Conservation (phyloP, 2,797 vertebrate genomes). For the Smutsia gigantea region DNA sequence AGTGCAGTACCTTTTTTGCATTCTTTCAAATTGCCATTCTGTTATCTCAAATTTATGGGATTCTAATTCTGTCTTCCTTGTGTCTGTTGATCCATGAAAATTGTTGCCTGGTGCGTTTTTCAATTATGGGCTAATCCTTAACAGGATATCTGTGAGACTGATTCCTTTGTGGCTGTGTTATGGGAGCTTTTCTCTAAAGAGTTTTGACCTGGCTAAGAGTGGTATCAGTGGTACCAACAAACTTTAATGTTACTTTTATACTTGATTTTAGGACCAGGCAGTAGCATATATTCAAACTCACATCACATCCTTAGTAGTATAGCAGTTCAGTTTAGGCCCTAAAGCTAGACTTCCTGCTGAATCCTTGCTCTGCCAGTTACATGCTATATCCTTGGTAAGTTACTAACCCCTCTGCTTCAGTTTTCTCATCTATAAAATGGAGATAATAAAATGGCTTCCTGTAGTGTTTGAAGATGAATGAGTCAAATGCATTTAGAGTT, state of each 20-base stretch:
- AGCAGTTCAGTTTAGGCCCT: background rate
- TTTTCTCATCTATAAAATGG: background rate
- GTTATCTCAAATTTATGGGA: constrained; percentile 36
- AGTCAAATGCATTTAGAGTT: background rate
- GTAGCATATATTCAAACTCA: background rate
- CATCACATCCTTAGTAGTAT: background rate
- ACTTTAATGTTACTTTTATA: background rate
- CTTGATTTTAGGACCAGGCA: background rate
- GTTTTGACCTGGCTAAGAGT: background rate
- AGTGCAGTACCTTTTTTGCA: background rate
- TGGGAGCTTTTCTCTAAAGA: background rate
- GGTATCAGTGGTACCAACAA: background rate
- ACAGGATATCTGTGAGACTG: background rate
- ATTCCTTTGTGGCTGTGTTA: background rate
- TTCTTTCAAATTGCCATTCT: constrained; percentile 25
- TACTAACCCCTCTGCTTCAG: background rate
- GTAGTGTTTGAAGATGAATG: background rate
- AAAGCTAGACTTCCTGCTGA: background rate
- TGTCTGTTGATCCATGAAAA: background rate
- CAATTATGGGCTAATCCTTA: background rate
- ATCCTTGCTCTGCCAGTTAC: background rate
- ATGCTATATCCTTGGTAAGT: background rate
- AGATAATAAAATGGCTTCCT: background rate
- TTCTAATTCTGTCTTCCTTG: constrained; percentile 25
- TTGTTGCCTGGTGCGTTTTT: constrained; percentile 1